Evolutionary conservation across 1,140 invertebrate genomes (phyloP).

Genomic region (Cephus cinctus): DNA sequence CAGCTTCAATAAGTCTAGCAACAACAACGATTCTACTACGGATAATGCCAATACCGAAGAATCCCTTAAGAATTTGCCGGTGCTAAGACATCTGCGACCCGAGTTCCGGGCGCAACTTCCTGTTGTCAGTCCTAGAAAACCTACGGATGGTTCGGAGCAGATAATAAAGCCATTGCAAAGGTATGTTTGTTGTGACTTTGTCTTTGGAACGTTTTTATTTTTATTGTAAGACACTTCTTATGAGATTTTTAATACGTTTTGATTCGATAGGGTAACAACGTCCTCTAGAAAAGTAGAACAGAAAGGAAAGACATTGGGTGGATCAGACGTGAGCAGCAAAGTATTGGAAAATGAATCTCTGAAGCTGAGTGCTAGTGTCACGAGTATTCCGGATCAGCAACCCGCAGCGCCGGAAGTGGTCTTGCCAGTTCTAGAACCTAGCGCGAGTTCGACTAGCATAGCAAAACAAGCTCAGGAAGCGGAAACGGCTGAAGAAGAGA

Average conservation of each 20-base stretch:
- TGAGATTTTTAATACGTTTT: neutral
- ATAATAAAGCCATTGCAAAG: conserved; percentile 48
- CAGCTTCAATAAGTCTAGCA: conserved; percentile 51
- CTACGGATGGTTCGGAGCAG: conserved; percentile 50
- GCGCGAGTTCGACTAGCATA: conserved; percentile 33
- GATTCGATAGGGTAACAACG: conserved; percentile 18
- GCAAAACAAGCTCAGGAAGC: conserved; percentile 32
- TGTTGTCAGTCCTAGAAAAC: conserved; percentile 63
- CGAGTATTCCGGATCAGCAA: conserved; percentile 51
- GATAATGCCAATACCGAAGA: conserved; percentile 45
- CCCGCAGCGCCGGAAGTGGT: conserved; percentile 55
- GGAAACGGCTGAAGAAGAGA: conserved; percentile 39
- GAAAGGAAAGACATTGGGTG: neutral
- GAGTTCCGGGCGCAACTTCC: conserved; percentile 83
- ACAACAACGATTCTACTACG: conserved; percentile 43
- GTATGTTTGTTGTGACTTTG: conserved; percentile 18
- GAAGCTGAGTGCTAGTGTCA: conserved; percentile 30
- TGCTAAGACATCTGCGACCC: conserved; percentile 76
- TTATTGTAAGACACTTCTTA: conserved; percentile 1
- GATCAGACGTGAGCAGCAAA: conserved; percentile 13
- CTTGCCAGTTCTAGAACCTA: conserved; percentile 46
- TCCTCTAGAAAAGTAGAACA: conserved; percentile 14
- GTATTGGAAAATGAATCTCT: conserved; percentile 18
- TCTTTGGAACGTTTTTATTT: neutral
- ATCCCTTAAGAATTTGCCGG: conserved; percentile 62